Percentiles rank a stretch among this genome's conserved stretches.
Evolutionary conservation across 2,888 invertebrate genomes (phyloP).

Genomic region (Pachymerium ferrugineum): DNA sequence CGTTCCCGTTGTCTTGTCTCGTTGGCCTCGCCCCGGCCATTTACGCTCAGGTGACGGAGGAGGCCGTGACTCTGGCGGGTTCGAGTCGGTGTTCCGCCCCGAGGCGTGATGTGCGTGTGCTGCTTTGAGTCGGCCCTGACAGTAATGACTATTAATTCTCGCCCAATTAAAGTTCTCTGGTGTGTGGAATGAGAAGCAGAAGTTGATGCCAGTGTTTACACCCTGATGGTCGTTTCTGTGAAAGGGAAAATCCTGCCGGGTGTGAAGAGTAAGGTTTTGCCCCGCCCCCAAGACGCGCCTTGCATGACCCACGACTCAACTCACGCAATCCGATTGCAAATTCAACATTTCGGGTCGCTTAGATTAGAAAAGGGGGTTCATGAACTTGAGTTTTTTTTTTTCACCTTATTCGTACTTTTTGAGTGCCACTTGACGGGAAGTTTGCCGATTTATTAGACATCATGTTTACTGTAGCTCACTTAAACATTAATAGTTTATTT

Average conservation of each 20-base stretch:
- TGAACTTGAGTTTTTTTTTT: not conserved
- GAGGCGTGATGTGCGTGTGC: slow-evolving; percentile 18
- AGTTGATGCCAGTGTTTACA: slow-evolving; percentile 18
- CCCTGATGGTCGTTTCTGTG: slow-evolving; percentile 17
- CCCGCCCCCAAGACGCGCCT: slow-evolving; percentile 1
- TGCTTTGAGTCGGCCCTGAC: not conserved
- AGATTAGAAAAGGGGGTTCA: not conserved
- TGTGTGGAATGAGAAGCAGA: slow-evolving; percentile 18
- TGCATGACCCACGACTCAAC: not conserved
- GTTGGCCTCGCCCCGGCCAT: not conserved
- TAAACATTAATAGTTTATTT: too few species aligned
- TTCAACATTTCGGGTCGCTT: not conserved
- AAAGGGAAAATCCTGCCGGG: slow-evolving; percentile 21
- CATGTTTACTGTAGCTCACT: too few species aligned
- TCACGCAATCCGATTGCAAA: not conserved
- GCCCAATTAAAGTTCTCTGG: slow-evolving; percentile 24
- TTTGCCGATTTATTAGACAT: too few species aligned
- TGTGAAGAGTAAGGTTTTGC: slow-evolving; percentile 14
- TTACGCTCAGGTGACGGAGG: not conserved
- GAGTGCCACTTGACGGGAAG: too few species aligned
- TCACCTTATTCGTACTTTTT: not conserved
- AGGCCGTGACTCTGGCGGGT: not conserved
- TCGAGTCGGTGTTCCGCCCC: not conserved
- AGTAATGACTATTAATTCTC: slow-evolving; percentile 29
- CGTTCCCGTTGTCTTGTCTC: not conserved